Evolutionary conservation across 1,140 invertebrate genomes (phyloP).

Genomic region (Mamestra configurata): DNA sequence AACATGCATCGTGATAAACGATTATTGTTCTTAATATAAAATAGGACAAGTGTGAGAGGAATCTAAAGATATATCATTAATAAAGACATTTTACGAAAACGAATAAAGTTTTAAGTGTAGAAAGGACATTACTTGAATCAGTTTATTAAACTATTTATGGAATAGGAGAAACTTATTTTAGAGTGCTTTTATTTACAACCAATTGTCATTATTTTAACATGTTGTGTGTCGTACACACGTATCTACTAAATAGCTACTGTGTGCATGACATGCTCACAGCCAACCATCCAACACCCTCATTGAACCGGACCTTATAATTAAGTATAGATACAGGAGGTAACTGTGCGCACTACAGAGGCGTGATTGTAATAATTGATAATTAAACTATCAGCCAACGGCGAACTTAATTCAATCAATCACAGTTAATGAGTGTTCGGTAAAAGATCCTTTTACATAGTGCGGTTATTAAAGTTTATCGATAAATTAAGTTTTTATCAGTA

Average conservation of each 20-base stretch:
- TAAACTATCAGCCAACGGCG: conserved; percentile 54
- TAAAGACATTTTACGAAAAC: conserved; percentile 7
- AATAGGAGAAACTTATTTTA: no score
- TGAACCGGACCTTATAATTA: conserved; percentile 52
- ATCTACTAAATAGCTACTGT: background rate
- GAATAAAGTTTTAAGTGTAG: no score
- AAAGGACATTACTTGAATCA: no score
- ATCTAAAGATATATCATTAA: conserved; percentile 11
- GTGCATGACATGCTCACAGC: background rate
- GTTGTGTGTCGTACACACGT: no score
- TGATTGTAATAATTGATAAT: conserved; percentile 54
- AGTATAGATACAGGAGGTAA: conserved; percentile 42
- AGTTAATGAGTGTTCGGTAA: conserved; percentile 62
- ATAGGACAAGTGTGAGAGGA: conserved; percentile 12
- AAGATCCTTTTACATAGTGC: conserved; percentile 61
- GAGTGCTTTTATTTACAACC: no score
- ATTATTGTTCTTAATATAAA: conserved; percentile 21
- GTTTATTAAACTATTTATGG: no score
- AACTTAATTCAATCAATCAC: conserved; percentile 67
- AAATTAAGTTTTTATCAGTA: conserved; percentile 64
- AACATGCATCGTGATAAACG: conserved; percentile 34
- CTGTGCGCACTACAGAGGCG: conserved; percentile 32
- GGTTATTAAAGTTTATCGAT: conserved; percentile 67
- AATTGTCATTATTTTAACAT: no score
- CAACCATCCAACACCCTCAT: conserved; percentile 20